Base-by-base conservation (phyloP, 2,113 vertebrate species). In the Nerophis ophidion region DNA sequence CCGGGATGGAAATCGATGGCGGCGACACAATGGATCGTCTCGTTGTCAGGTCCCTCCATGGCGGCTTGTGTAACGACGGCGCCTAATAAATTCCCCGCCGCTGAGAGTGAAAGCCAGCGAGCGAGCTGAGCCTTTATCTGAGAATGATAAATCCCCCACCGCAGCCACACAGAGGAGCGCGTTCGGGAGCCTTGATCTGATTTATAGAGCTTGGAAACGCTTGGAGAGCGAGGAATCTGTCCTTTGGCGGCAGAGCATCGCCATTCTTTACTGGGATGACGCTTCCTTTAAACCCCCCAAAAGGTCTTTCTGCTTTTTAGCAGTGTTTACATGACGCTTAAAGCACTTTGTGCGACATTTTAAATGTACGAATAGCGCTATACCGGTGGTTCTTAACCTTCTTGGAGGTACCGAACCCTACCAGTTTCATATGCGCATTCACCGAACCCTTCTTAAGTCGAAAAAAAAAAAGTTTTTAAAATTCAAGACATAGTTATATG, bases 121-220 rank as follows among this genome's bases (percentile, higher is more conserved):
- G 46, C 48, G 68, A 42, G 36, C 63, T 60, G 34, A 71, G 78
- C 80, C 72, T 86, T 85, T 88, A 87, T 90, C 86, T 77, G 81
- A 82, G 78, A 66, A 68, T 82, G 85, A 90, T 89, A 86, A 86
- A 89, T 90, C 76, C 77, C 68, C 63, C 46, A 55, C 60, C 64
- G 14, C 71, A 59, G 73, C 75, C 80, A 67, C 63, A 60, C 68
- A 38, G 72, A 68, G 71, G 76, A 78, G 78, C 82, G 62, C 75
- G 5, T 62, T 73, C 72, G 75, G 78, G 78, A 89, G 84, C 87
- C 87, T 89, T 89, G 84, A 76, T 58, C 74, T 89, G 89, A 90
- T 88, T 89, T 83, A 90, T 89, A 1, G 76, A 63, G 72, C 81
- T 68, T 74, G 63, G 74, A 68, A 78, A 81, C 74, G 66, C 56